Base-by-base conservation (phyloP, 2,113 vertebrate genomes). In the Hirundichthys speculiger region DNA sequence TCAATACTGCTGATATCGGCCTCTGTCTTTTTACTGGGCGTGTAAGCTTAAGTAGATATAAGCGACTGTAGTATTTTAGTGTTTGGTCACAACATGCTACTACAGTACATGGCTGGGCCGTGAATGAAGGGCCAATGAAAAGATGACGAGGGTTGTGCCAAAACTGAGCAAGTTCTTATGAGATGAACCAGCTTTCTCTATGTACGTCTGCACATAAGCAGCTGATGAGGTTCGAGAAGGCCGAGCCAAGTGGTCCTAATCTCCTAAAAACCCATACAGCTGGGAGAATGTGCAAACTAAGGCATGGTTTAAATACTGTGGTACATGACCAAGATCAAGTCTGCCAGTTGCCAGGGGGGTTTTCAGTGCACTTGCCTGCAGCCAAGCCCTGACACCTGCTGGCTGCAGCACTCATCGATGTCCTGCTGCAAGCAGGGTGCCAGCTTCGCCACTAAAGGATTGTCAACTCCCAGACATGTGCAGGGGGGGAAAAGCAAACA, bases 391-490 rank as follows among this genome's bases (percentile, higher is more conserved):
- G 61, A 85, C 75, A 82, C 85, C 75, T 74, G 63, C 45, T 52
- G 77, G 42, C 58, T 61, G 64, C 51, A 73, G 62, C 78, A 42
- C 64, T 73, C 77, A 74, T 79, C 69, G 70, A 75, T 77, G 85
- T 73, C 78, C 80, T 5, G 58, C 64, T 46, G 56, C 62, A 39
- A 77, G 84, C 79, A 69, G 61, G 52, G 24, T 68, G 85, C 83
- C 89, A 88, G 77, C 58, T 75, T 75, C 82, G 53, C 69, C 83
- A 83, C 84, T 70, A 75, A 85, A 80, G 67, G 79, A 74, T 9
- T 84, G 85, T 79, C 75, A 85, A 80, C 74, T 80, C 76, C 75
- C 64, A 69, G 81, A 82, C 83, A 80, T 80, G 73, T 74, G 68
- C 68, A 73, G 66, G 66, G 50, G 39, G 22, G 30, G 41, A 41